Conservation (phyloP, 2,113 vertebrate genomes). For the Hipposideros armiger region DNA sequence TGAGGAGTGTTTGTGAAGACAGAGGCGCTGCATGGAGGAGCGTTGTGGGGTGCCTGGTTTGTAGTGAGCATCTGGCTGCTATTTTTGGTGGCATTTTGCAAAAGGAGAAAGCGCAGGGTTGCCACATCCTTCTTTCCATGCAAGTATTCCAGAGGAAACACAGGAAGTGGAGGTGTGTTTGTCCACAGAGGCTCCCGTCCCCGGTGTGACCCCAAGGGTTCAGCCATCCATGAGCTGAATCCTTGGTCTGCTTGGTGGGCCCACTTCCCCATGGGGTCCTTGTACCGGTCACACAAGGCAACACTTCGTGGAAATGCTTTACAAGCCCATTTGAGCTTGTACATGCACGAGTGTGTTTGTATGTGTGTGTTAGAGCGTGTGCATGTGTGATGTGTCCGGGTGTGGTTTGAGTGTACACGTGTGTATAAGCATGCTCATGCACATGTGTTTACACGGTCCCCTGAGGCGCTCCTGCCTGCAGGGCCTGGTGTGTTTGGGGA, state of each 20-base stretch:
- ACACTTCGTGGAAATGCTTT: rapidly evolving
- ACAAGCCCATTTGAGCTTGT: background rate
- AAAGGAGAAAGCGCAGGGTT: rapidly evolving
- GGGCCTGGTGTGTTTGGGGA: background rate
- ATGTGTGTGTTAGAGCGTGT: no score
- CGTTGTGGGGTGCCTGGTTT: rapidly evolving
- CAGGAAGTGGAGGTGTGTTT: background rate
- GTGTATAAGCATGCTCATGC: rapidly evolving
- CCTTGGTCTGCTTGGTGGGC: background rate
- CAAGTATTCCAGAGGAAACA: rapidly evolving
- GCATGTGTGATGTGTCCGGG: no score
- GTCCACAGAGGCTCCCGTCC: background rate
- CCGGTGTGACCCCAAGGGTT: background rate
- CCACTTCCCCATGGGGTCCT: rapidly evolving
- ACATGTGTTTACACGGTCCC: rapidly evolving
- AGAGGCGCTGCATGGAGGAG: rapidly evolving
- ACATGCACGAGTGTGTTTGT: rapidly evolving
- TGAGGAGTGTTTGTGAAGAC: background rate
- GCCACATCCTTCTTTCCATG: rapidly evolving
- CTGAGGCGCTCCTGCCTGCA: no score
- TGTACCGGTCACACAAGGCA: rapidly evolving
- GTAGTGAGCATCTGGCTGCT: rapidly evolving
- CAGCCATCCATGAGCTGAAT: rapidly evolving
- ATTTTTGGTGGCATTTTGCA: rapidly evolving
- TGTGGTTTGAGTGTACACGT: rapidly evolving